Base-by-base conservation (phyloP, 2,113 vertebrate species). In the Mugil cephalus region DNA sequence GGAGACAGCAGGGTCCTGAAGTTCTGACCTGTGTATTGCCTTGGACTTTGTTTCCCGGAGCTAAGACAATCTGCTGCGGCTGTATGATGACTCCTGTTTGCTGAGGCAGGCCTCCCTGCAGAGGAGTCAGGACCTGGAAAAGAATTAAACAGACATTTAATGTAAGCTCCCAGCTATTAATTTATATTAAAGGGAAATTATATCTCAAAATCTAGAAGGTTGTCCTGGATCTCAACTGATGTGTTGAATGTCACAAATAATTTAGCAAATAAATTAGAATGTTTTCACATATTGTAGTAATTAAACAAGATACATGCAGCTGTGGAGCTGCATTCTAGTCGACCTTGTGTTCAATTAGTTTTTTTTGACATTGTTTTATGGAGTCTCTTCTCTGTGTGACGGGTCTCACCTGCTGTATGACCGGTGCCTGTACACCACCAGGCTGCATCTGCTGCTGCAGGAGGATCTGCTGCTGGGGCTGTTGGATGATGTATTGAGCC, bases 61-160 rank as follows among this genome's bases (percentile, higher is more conserved):
- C 95, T 84, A 99, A 95, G 79, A 99, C 95, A 68, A 99, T 97
- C 93, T 99, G 98, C 88, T 97, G 98, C 3, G 97, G 98, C 91
- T 99, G 98, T 81, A 99, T 99, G 91, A 99, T 99, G 77, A 99
- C 98, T 69, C 98, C 98, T 0, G 97, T 95, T 87, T 99, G 97
- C 90, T 98, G 97, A 35, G 97, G 86, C 73, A 99, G 93, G 9
- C 95, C 95, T 89, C 96, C 96, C 83, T 96, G 97, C 67, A 99
- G 90, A 79, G 98, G 97, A 82, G 96, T 88, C 87, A 99, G 89
- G 68, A 99, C 96, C 98, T 99, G 51, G 14, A 80, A n/a, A 50
- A 66, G n/a, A 74, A 9, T 66, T 19, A 12, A 55, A 13, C 6
- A 38, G 36, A 66, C 45, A 34, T 4, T 36, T 48, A 24, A 67